These are phyloP conservation scores for Symphodus melops DNA, from an alignment of 2,113 vertebrate genomes.

Conservation along the genomic window DNA sequence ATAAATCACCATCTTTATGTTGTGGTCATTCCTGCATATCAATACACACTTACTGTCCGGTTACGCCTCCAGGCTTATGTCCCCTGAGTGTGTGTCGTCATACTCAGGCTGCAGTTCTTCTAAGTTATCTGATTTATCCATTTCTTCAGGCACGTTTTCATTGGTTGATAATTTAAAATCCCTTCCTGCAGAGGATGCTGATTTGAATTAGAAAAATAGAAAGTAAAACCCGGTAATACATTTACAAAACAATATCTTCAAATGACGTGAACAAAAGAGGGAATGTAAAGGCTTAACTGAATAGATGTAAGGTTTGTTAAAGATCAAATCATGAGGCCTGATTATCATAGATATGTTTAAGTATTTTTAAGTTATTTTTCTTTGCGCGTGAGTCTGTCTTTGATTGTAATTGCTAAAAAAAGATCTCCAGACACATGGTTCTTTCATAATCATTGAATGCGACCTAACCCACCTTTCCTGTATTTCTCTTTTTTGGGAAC, in stretches of 20 bases:
- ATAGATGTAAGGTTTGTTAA: background rate
- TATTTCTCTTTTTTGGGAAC: constrained; percentile 25
- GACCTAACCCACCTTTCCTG: background rate
- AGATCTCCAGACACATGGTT: no score
- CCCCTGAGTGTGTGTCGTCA: constrained; percentile 11
- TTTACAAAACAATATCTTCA: no score
- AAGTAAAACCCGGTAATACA: background rate
- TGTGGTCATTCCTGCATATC: background rate
- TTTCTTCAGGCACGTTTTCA: constrained; percentile 20
- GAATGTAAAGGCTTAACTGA: background rate
- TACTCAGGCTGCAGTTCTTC: background rate
- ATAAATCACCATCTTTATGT: background rate
- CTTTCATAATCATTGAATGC: no score
- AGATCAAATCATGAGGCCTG: background rate
- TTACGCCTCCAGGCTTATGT: constrained; percentile 28
- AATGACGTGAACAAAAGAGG: background rate
- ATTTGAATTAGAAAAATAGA: background rate
- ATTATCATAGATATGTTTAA: background rate
- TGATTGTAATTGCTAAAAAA: no score
- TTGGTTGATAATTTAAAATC: constrained; percentile 28
- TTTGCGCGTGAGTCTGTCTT: no score
- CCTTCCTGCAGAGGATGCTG: background rate
- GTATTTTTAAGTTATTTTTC: no score
- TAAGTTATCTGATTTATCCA: constrained; percentile 30
- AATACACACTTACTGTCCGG: background rate